These are phyloP conservation scores for Cyclophora albipunctata DNA, from an alignment of 2,888 invertebrate genomes.

Conservation along the genomic window DNA sequence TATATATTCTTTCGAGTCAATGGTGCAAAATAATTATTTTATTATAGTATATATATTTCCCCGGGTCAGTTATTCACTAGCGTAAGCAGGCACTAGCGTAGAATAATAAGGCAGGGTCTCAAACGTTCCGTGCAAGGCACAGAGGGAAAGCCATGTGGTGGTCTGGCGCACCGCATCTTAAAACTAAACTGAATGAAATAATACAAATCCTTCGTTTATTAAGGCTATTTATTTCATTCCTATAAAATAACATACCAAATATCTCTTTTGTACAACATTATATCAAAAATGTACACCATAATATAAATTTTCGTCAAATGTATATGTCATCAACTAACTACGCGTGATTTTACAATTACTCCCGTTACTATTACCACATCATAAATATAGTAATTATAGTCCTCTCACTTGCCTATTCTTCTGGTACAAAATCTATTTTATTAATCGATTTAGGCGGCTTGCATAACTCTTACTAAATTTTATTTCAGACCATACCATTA, in stretches of 20 bases:
- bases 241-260: slow-evolving; percentile 78
- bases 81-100: too few relatives aligned
- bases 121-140: too few relatives aligned
- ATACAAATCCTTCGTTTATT: slow-evolving; percentile 50
- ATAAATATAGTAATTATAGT: slow-evolving; percentile 61
- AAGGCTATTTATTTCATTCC: slow-evolving; percentile 77
- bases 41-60: too few relatives aligned
- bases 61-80: too few relatives aligned
- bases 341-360: slow-evolving; percentile 46
- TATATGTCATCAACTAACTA: slow-evolving; percentile 69
- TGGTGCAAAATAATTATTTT: too few relatives aligned
- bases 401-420: slow-evolving; percentile 54
- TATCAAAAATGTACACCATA: slow-evolving; percentile 77
- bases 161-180: not conserved
- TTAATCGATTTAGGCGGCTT: not conserved
- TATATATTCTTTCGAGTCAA: too few relatives aligned
- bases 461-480: not conserved
- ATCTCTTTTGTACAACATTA: slow-evolving; percentile 77
- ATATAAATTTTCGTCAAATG: slow-evolving; percentile 73
- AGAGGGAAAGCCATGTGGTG: too few relatives aligned
- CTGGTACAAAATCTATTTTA: slow-evolving; percentile 42
- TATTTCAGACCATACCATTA: not conserved
- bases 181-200: slow-evolving; percentile 20
- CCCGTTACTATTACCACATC: slow-evolving; percentile 46
- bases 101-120: too few relatives aligned